Evolutionary conservation across 2,888 invertebrate species (phyloP).

Genomic region (Pachliopta kotzebuea): DNA sequence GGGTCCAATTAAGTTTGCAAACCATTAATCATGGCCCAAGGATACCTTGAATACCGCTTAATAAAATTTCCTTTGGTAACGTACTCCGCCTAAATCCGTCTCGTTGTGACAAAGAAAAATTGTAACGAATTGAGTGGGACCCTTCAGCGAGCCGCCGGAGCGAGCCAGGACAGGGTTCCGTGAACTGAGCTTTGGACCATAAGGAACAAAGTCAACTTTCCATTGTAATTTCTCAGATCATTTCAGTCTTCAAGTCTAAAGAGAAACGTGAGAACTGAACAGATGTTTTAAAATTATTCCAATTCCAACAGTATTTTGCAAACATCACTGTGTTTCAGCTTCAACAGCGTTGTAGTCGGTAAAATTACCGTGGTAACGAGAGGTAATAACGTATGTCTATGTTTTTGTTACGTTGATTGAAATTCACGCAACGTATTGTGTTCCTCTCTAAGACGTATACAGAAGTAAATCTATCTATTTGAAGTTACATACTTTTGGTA

Average conservation of each 20-base stretch:
- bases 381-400: too few relatives aligned
- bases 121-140: constrained; percentile 69
- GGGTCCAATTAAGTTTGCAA: constrained; percentile 33
- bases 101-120: constrained; percentile 76
- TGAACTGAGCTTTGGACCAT: constrained; percentile 8
- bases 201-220: constrained; percentile 14
- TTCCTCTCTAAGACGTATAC: too few relatives aligned
- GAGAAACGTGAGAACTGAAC: neutral
- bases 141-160: constrained; percentile 55
- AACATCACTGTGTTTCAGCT: too few relatives aligned
- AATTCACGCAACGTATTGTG: too few relatives aligned
- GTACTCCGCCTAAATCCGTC: constrained; percentile 70
- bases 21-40: constrained; percentile 39
- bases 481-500: too few relatives aligned
- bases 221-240: constrained; percentile 1
- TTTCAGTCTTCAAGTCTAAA: constrained; percentile 6
- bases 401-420: too few relatives aligned
- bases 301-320: neutral
- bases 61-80: constrained; percentile 66
- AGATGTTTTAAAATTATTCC: neutral
- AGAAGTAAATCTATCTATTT: too few relatives aligned
- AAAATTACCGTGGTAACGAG: too few relatives aligned
- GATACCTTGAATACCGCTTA: constrained; percentile 50
- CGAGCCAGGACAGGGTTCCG: constrained; percentile 12
- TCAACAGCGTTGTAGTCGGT: too few relatives aligned